Percentiles rank a stretch among this genome's conserved stretches.
phyloP scores from a whole-genome alignment of 2,797 vertebrate genomes.

The Numenius phaeopus region DNA sequence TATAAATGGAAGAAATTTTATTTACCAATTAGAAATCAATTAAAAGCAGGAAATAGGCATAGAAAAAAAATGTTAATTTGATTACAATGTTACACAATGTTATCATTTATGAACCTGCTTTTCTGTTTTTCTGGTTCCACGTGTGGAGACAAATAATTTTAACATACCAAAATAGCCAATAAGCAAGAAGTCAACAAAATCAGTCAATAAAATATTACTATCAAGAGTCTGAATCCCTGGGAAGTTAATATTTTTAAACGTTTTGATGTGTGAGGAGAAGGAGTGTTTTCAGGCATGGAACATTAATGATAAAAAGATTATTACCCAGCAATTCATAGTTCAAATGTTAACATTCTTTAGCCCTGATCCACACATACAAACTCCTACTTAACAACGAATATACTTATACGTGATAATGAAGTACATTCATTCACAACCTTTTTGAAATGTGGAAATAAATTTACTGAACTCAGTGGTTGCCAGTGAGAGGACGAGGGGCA shows the following conservation, averaged over 20 bases:
- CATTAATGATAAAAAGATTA: neutral
- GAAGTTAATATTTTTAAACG: neutral
- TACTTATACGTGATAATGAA: neutral
- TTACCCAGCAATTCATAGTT: neutral
- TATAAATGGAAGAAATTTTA: neutral
- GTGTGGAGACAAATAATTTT: neutral
- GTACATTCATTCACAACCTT: neutral
- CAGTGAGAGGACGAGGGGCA: too few relatives aligned
- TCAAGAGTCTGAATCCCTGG: neutral
- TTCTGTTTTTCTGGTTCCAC: neutral
- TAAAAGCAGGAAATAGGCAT: neutral
- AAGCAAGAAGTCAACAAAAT: neutral
- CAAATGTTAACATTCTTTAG: neutral
- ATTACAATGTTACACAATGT: neutral
- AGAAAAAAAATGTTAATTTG: neutral
- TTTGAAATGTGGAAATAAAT: neutral
- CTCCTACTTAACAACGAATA: neutral
- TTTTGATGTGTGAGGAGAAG: neutral
- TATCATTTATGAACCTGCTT: neutral
- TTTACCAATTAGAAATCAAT: neutral
- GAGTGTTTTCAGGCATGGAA: neutral
- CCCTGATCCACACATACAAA: neutral
- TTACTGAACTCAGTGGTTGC: neutral
- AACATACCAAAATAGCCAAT: neutral
- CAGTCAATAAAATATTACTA: neutral